phyloP scores from a whole-genome alignment of 2,888 invertebrate species.

The Chironomus tentans region DNA sequence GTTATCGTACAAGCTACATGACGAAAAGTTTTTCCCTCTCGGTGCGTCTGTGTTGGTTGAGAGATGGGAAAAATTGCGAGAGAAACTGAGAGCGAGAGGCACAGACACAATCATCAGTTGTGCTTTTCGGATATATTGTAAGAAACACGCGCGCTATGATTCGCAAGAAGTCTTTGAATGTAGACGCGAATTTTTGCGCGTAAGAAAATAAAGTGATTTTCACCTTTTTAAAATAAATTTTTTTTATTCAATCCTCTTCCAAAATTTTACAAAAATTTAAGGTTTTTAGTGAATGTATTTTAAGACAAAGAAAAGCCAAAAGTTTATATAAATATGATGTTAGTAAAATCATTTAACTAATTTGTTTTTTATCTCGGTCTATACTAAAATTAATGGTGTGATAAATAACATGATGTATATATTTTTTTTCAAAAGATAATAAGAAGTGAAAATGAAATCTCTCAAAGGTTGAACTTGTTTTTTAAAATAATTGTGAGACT shows the following conservation, averaged over 20 bases:
- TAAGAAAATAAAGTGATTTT: not conserved
- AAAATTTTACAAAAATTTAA: not conserved
- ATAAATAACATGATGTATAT: no score
- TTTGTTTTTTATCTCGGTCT: no score
- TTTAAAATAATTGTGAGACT: not conserved
- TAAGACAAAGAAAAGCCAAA: not conserved
- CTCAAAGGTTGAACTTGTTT: not conserved
- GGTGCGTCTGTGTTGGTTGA: no score
- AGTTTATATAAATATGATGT: not conserved
- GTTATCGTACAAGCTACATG: no score
- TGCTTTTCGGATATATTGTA: slow-evolving; percentile 9
- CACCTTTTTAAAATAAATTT: not conserved
- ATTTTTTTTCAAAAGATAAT: not conserved
- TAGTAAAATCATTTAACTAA: not conserved
- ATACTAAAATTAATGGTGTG: no score
- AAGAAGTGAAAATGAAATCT: not conserved
- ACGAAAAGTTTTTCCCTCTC: no score
- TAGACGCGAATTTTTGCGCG: slow-evolving; percentile 4
- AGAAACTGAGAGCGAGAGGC: not conserved
- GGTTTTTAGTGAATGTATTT: not conserved
- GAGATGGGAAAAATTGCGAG: no score
- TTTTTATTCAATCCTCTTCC: not conserved
- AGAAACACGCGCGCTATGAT: slow-evolving; percentile 23
- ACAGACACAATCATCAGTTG: not conserved
- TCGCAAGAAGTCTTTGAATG: not conserved